A percentile compares a stretch with the other conserved stretches of the same genome.
Evolutionary conservation across 1,140 invertebrate species (phyloP).

Genomic region (Sesamia nonagrioides): DNA sequence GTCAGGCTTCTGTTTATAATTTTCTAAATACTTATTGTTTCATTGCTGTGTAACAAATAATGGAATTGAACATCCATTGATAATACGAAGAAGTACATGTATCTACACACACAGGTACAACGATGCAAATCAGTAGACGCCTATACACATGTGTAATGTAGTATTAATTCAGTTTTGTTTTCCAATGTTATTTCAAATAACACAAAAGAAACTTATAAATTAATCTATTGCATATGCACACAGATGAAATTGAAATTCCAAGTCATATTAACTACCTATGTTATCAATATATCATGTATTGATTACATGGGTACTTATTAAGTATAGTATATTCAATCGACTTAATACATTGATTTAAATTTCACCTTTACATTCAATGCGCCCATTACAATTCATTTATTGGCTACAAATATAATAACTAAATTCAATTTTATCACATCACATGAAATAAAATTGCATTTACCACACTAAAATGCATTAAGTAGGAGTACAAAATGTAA

Average conservation of each 20-base stretch:
- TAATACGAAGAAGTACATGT: neutral
- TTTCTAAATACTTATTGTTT: too few species aligned
- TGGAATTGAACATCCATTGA: neutral
- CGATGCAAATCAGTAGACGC: neutral
- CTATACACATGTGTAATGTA: neutral
- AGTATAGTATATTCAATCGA: neutral
- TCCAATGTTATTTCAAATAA: slow-evolving; percentile 10
- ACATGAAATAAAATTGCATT: slow-evolving; percentile 51
- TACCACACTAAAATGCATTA: slow-evolving; percentile 49
- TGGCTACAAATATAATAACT: slow-evolving; percentile 46
- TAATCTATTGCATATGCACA: slow-evolving; percentile 30
- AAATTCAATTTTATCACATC: slow-evolving; percentile 49
- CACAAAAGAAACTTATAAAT: slow-evolving; percentile 28
- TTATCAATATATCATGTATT: neutral
- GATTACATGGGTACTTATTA: too few species aligned
- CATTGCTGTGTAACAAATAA: too few species aligned
- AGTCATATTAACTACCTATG: neutral
- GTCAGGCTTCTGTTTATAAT: too few species aligned
- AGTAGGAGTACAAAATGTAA: slow-evolving; percentile 46
- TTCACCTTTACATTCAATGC: slow-evolving; percentile 19
- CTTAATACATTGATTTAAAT: slow-evolving; percentile 11
- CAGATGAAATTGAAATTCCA: slow-evolving; percentile 15
- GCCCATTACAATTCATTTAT: slow-evolving; percentile 43
- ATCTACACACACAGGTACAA: neutral
- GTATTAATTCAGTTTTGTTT: slow-evolving; percentile 1